Base-by-base conservation (phyloP, 2,888 invertebrate genomes). In the Acanthosepion esculentum region DNA sequence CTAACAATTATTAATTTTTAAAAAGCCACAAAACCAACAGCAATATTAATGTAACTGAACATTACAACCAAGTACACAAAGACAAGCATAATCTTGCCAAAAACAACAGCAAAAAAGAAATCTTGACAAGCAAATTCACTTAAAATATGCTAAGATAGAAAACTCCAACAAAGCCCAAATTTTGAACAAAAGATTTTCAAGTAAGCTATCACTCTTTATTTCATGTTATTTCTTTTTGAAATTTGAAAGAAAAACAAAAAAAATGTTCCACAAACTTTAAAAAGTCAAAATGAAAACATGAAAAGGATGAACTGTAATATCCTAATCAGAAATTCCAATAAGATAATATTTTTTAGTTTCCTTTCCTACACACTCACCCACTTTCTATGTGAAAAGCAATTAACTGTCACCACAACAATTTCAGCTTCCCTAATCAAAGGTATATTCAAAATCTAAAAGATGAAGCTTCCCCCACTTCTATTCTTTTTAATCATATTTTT, bases 361-460 rank as follows among this genome's bases (percentile, higher is more conserved):
- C 2, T 12, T 33, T 6, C 33, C 12, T n/a, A n/a, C 12, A n/a
- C 78, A 33, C 12, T n/a, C 59, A 59, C 6, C 59, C 23, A 59
- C 23, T 23, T 59, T 23, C 78, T 78, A 29, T 78, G 78, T 33
- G n/a, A 78, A 78, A 78, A 78, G 78, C 78, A 78, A 78, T n/a
- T 78, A 78, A 78, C 78, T 78, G 78, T n/a, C 78, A 78, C n/a
- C 78, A 78, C 78, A 78, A 78, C 78, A 78, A 78, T 78, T 78
- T 78, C 78, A n/a, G 78, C 78, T 78, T 78, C 78, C 33, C n/a
- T 78, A 78, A 78, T 78, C n/a, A 78, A 78, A 78, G n/a, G n/a
- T 78, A 78, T 78, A 78, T 78, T 78, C 78, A 78, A 78, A n/a
- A 78, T 78, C 78, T 78, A n/a, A 78, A 78, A 78, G 78, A 78